Base-by-base conservation (phyloP, 2,113 vertebrate species). In the Esox niger region DNA sequence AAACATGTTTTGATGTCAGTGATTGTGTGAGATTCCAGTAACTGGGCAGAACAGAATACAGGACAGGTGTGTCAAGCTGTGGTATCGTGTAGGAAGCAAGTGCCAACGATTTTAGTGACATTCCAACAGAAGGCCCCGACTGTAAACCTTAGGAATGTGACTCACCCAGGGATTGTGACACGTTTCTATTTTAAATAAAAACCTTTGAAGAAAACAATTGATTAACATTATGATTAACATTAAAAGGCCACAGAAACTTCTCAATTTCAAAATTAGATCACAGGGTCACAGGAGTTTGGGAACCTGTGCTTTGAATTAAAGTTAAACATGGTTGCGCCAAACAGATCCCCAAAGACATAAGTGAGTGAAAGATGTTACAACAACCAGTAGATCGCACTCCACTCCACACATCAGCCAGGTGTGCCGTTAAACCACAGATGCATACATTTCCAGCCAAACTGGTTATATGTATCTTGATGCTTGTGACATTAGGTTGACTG, bases 251-350 rank as follows among this genome's bases (percentile, higher is more conserved):
- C n/a, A n/a, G n/a, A n/a, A n/a, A n/a, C 35, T 38, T 38, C 35
- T 38, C 35, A 38, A 38, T 38, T 38, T 38, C 35, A 6, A 52
- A 15, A n/a, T 52, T 21, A 6, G 35, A 38, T 5, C 11, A 6
- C 35, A 6, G 5, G 5, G 5, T 5, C 5, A 5, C 35, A 6
- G 35, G 11, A 11, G 35, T 38, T 6, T 38, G 35, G 5, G 35
- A 29, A 65, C 21, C 15, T 13, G 26, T 70, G 55, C 67, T 31
- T 52, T 27, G 10, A 67, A 84, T 84, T n/a, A 70, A 80, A 82
- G 68, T n/a, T 4, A 38, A 78, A 25, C 21, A 77, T 56, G n/a
- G 8, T 56, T 6, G 17, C 13, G 13, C 57, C 11, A 17, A 71
- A 69, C 58, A 76, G 68, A 4, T 6, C 26, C 15, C 3, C 17